Percentiles rank a stretch among this genome's conserved stretches.
Evolutionary conservation across 2,113 vertebrate genomes (phyloP).

Genomic region (Varanus komodoensis): DNA sequence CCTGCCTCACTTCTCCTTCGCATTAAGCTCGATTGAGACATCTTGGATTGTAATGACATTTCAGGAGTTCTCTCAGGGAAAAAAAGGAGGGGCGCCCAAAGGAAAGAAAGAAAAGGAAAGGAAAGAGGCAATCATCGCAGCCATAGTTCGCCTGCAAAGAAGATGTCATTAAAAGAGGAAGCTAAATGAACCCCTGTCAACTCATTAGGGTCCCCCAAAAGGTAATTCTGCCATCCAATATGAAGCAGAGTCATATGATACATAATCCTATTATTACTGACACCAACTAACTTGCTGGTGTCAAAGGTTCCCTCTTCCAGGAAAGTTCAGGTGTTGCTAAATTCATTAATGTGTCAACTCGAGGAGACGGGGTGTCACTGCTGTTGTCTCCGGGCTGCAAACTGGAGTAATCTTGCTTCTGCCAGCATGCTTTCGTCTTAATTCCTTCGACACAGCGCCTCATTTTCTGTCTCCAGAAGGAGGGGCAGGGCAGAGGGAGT

Average conservation of each 20-base stretch:
- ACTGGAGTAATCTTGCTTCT: conserved; percentile 85
- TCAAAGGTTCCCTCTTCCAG: conserved; percentile 86
- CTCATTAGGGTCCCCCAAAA: conserved; percentile 86
- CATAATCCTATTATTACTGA: conserved; percentile 91
- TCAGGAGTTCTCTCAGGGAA: conserved; percentile 73
- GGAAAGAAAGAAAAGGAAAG: conserved; percentile 8
- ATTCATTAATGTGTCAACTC: conserved; percentile 94
- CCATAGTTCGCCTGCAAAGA: conserved; percentile 84
- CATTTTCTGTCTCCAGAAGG: conserved; percentile 81
- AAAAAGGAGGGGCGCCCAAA: neutral
- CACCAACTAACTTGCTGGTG: conserved; percentile 82
- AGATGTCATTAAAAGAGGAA: conserved; percentile 86
- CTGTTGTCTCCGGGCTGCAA: conserved; percentile 87
- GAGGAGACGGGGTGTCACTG: conserved; percentile 85
- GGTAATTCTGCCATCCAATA: conserved; percentile 86
- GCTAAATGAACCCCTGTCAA: conserved; percentile 93
- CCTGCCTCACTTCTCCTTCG: conserved; percentile 70
- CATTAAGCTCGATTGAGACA: conserved; percentile 79
- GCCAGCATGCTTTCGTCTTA: conserved; percentile 91
- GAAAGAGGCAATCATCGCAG: conserved; percentile 81
- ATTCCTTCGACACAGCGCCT: conserved; percentile 85
- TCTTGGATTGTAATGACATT: conserved; percentile 81
- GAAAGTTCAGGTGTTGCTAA: conserved; percentile 95
- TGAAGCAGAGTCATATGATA: conserved; percentile 77
- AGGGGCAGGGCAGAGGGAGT: conserved; percentile 67